These are phyloP conservation scores for Gerris lacustris DNA, from an alignment of 2,888 invertebrate genomes.

Conservation along the genomic window DNA sequence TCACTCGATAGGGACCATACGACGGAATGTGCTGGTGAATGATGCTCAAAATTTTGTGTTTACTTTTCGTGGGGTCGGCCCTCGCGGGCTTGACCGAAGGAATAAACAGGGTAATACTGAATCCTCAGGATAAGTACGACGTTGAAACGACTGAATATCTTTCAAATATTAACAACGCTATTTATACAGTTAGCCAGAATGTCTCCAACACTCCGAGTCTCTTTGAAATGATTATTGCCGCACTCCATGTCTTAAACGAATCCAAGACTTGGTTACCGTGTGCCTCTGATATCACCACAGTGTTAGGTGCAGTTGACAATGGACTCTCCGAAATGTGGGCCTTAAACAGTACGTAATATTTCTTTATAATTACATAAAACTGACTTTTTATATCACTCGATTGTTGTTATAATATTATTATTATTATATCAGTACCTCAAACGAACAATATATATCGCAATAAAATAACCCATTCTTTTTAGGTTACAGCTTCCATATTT, in stretches of 20 bases:
- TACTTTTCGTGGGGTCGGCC: not conserved
- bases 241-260: not conserved
- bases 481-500: too few relatives aligned
- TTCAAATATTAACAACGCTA: not conserved
- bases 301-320: not conserved
- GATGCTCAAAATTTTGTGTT: not conserved
- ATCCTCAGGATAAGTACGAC: not conserved
- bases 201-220: not conserved
- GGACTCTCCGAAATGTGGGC: not conserved
- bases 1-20: too few relatives aligned
- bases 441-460: too few relatives aligned
- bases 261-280: not conserved
- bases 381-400: too few relatives aligned
- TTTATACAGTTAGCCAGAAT: not conserved
- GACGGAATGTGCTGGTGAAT: not conserved
- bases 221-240: not conserved
- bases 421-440: too few relatives aligned
- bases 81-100: not conserved
- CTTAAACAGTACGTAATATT: not conserved
- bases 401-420: too few relatives aligned
- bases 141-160: not conserved
- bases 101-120: not conserved
- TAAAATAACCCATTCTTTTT: too few relatives aligned
- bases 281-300: not conserved
- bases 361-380: too few relatives aligned